Evolutionary conservation across 2,797 vertebrate species (phyloP).

Genomic region (Gallinago nigripennis): DNA sequence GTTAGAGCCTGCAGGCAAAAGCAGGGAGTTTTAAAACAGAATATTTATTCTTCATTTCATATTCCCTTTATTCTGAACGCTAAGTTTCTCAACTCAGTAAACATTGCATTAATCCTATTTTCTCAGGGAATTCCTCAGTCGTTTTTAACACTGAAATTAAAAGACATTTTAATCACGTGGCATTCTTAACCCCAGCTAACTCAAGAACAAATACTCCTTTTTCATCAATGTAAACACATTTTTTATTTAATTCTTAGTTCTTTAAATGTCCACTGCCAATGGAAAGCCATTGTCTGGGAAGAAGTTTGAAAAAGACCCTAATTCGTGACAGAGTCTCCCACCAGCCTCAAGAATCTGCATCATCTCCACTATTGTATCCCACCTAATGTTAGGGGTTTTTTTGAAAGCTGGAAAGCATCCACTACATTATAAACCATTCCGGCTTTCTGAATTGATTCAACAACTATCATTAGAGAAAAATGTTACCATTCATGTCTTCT

Average conservation of each 20-base stretch:
- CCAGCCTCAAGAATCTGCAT: constrained; percentile 3
- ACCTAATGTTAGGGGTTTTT: background rate
- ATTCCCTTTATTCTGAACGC: constrained; percentile 12
- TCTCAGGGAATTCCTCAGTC: background rate
- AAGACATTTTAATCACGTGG: background rate
- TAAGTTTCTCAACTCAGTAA: background rate
- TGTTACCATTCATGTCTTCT: background rate
- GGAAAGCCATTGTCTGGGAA: constrained; percentile 19
- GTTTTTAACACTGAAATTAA: background rate
- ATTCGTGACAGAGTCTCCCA: constrained; percentile 46
- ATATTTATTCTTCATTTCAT: constrained; percentile 12
- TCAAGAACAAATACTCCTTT: background rate
- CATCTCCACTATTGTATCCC: constrained; percentile 24
- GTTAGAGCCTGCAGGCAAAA: constrained; percentile 16
- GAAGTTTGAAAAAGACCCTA: constrained; percentile 35
- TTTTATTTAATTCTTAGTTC: constrained; percentile 16
- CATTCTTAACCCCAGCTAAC: background rate
- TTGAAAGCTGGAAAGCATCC: constrained; percentile 35
- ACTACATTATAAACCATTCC: constrained; percentile 20
- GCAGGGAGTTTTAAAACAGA: background rate
- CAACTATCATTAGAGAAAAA: constrained; percentile 17
- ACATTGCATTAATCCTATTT: background rate
- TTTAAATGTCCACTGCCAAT: background rate
- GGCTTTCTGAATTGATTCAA: constrained; percentile 42
- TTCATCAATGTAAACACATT: background rate